These are phyloP conservation scores for Puffinus mauretanicus DNA, from an alignment of 2,113 vertebrate genomes.

Conservation along the genomic window DNA sequence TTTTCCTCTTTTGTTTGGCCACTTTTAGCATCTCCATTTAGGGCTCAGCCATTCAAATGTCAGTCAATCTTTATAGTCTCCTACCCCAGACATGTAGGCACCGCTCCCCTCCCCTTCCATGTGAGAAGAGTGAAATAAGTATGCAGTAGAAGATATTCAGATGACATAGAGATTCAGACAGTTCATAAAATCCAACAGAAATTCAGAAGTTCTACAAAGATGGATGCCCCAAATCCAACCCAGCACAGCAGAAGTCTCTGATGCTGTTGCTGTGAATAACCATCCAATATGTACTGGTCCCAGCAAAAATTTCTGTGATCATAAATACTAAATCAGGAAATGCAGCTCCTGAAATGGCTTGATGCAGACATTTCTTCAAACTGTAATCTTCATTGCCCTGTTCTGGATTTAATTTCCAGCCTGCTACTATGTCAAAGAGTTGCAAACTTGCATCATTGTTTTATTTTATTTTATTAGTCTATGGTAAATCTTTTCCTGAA, in stretches of 20 bases:
- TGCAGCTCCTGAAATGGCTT: neutral
- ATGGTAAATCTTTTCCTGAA: constrained; percentile 6
- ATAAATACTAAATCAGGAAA: neutral
- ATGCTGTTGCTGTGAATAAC: neutral
- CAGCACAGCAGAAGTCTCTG: neutral
- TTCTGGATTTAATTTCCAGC: neutral
- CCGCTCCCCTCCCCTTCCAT: neutral
- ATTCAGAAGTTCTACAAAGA: neutral
- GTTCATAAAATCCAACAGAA: neutral
- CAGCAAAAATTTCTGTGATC: neutral
- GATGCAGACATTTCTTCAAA: neutral
- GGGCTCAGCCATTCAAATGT: neutral
- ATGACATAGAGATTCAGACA: neutral
- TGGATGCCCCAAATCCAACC: neutral
- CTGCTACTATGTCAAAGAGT: neutral
- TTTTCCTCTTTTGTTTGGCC: neutral
- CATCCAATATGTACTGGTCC: neutral
- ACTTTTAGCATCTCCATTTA: neutral
- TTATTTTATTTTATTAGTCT: neutral
- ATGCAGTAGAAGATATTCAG: neutral
- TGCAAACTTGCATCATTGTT: neutral
- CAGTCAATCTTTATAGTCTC: neutral
- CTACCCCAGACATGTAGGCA: neutral
- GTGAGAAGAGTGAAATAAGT: neutral
- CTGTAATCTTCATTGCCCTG: neutral